A percentile compares a stretch with the other conserved stretches of the same genome.
Evolutionary conservation across 2,113 vertebrate species (phyloP).

Genomic region (Perognathus longimembris): DNA sequence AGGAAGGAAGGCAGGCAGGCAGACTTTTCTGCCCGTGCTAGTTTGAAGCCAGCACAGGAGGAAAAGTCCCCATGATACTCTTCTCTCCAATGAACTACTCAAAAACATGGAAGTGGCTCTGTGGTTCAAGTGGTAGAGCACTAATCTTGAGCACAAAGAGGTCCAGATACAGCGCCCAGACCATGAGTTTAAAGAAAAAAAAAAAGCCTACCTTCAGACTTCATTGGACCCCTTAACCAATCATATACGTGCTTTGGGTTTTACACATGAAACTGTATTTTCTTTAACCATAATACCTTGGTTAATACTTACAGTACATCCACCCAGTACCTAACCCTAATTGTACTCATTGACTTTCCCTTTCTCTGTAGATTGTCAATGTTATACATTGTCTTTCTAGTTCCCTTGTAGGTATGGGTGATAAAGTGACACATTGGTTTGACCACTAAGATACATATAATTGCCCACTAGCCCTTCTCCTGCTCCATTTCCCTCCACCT

Average conservation of each 20-base stretch:
- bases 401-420: neutral
- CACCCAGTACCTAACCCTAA: neutral
- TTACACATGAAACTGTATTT: neutral
- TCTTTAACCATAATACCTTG: neutral
- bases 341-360: neutral
- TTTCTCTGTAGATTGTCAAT: neutral
- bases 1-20: too few relatives aligned
- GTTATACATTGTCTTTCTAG: neutral
- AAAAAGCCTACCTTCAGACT: neutral
- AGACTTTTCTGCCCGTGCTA: too few relatives aligned
- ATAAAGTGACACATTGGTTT: neutral
- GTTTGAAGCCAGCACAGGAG: too few relatives aligned
- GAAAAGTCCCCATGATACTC: too few relatives aligned
- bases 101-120: too few relatives aligned
- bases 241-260: neutral
- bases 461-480: neutral
- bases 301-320: neutral
- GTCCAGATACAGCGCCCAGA: too few relatives aligned
- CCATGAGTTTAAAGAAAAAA: too few relatives aligned
- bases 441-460: neutral
- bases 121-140: too few relatives aligned
- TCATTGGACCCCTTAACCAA: neutral
- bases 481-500: neutral
- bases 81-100: too few relatives aligned
- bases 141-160: too few relatives aligned